Evolutionary conservation across 2,113 vertebrate genomes (phyloP).

Genomic region (Cariama cristata): DNA sequence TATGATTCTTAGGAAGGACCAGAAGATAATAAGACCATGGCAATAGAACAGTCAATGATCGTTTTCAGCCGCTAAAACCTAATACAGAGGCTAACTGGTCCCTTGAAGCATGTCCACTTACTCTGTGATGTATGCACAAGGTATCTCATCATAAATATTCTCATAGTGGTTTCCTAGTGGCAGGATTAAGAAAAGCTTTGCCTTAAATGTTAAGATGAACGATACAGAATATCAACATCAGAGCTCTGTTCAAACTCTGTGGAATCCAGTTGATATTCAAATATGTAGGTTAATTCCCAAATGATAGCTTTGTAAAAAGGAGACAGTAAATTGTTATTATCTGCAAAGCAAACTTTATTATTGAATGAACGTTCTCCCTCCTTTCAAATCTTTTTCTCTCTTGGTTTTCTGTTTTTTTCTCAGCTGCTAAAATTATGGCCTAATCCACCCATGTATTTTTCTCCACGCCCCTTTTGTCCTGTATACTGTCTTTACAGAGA

Average conservation of each 20-base stretch:
- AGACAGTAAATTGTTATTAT: not conserved
- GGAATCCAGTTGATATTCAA: not conserved
- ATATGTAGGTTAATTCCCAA: not conserved
- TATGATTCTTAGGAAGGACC: constrained; percentile 64
- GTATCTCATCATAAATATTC: constrained; percentile 9
- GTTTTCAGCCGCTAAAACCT: constrained; percentile 40
- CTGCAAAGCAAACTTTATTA: not conserved
- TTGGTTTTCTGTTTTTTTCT: not conserved
- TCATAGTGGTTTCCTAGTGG: not conserved
- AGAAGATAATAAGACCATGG: constrained; percentile 47
- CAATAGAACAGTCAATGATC: constrained; percentile 44
- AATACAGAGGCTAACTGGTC: constrained; percentile 41
- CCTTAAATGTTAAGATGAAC: not conserved
- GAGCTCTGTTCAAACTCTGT: not conserved
- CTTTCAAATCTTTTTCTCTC: not conserved
- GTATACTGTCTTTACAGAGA: not conserved
- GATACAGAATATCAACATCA: not conserved
- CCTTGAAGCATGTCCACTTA: constrained; percentile 18
- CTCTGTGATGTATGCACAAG: not conserved
- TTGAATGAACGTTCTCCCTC: not conserved
- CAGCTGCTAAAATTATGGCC: not conserved
- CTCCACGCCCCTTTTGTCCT: not conserved
- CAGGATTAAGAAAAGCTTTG: constrained; percentile 1
- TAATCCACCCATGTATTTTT: not conserved
- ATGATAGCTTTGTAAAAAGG: not conserved